phyloP scores from a whole-genome alignment of 2,888 invertebrate species.

The Ochlodes sylvanus region DNA sequence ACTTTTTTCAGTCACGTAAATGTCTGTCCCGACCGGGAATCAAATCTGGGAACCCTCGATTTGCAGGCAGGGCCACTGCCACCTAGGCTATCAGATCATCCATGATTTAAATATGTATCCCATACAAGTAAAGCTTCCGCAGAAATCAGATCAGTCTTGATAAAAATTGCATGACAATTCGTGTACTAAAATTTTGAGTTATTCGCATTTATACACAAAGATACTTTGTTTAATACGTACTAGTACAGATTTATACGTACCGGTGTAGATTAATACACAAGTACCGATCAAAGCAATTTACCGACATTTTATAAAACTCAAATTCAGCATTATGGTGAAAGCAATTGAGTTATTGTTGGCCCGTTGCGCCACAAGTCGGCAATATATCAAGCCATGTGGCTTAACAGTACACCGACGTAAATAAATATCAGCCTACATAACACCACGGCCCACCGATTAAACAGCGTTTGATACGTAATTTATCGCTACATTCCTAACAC shows the following conservation, averaged over 20 bases:
- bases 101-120: no score
- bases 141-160: no score
- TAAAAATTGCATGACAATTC: neutral
- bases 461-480: constrained; percentile 30
- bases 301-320: constrained; percentile 27
- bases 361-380: constrained; percentile 29
- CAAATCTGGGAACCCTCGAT: no score
- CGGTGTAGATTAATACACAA: neutral
- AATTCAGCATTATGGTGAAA: constrained; percentile 27
- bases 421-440: constrained; percentile 27
- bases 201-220: neutral
- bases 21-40: no score
- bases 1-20: no score
- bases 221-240: neutral
- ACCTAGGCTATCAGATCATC: no score
- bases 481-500: constrained; percentile 42
- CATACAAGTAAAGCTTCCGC: no score
- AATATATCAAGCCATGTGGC: constrained; percentile 35
- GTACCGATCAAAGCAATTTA: constrained; percentile 1
- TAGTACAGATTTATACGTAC: neutral
- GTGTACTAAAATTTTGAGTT: neutral
- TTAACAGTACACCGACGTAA: constrained; percentile 31
- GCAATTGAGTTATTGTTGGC: constrained; percentile 37
- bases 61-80: no score
- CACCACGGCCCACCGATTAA: constrained; percentile 31